Evolutionary conservation across 2,113 vertebrate genomes (phyloP).

Genomic region (Myrmophylax atrothorax): DNA sequence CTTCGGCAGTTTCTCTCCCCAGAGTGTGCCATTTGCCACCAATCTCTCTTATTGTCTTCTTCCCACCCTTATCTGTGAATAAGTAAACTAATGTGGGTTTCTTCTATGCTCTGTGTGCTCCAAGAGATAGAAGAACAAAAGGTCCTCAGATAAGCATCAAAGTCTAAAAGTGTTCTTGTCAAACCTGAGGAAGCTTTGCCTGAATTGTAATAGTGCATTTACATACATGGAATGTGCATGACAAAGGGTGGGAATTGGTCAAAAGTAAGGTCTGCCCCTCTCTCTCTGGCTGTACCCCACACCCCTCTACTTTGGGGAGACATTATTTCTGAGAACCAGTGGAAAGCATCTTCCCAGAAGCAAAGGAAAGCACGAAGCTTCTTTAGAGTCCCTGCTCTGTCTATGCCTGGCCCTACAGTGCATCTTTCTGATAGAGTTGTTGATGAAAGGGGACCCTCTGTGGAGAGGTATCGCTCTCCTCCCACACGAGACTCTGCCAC

Average conservation of each 20-base stretch:
- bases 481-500: background rate
- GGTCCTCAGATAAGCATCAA: background rate
- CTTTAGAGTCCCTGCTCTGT: background rate
- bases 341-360: background rate
- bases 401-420: rapidly evolving
- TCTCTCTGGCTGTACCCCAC: background rate
- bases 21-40: background rate
- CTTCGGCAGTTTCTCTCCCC: background rate
- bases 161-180: background rate
- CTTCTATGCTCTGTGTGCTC: background rate
- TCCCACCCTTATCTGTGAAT: background rate
- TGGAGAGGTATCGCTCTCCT: background rate
- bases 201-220: background rate
- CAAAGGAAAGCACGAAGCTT: background rate
- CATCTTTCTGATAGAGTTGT: background rate
- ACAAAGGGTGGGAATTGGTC: background rate
- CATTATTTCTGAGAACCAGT: background rate
- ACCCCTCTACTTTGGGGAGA: background rate
- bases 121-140: background rate
- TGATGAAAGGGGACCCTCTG: background rate
- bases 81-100: background rate
- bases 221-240: background rate
- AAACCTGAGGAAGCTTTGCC: background rate
- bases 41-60: background rate
- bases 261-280: background rate